phyloP scores from a whole-genome alignment of 1,140 invertebrate species.

The Helicoverpa zea region DNA sequence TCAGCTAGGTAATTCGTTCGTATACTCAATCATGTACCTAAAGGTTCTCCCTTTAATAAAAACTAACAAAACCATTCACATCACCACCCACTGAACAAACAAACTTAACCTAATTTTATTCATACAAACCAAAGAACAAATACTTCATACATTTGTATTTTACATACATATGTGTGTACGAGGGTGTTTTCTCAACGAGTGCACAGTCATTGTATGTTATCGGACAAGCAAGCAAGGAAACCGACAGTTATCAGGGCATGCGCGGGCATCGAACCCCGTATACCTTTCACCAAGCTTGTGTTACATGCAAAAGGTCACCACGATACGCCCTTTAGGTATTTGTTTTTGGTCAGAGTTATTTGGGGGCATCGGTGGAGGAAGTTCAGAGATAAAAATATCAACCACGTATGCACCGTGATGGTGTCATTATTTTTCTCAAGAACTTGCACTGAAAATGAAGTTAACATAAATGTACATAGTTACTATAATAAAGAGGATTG shows the following conservation, averaged over 20 bases:
- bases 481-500: too few species aligned
- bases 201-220: constrained; percentile 58
- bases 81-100: neutral
- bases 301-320: constrained; percentile 25
- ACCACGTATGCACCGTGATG: too few species aligned
- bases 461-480: too few species aligned
- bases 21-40: too few species aligned
- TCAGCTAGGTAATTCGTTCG: too few species aligned
- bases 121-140: neutral
- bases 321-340: constrained; percentile 20
- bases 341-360: neutral
- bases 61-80: too few species aligned
- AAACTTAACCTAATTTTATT: constrained; percentile 1
- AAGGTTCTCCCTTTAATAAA: too few species aligned
- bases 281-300: constrained; percentile 41
- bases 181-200: constrained; percentile 38
- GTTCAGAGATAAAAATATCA: too few species aligned
- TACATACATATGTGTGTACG: constrained; percentile 2
- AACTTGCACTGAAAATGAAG: too few species aligned
- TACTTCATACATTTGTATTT: constrained; percentile 2
- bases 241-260: constrained; percentile 67
- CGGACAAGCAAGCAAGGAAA: constrained; percentile 60
- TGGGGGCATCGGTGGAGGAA: neutral
- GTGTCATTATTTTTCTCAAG: too few species aligned
- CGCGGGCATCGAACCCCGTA: constrained; percentile 58